Conservation (phyloP, 1,140 invertebrate species). For the Bombus polaris region DNA sequence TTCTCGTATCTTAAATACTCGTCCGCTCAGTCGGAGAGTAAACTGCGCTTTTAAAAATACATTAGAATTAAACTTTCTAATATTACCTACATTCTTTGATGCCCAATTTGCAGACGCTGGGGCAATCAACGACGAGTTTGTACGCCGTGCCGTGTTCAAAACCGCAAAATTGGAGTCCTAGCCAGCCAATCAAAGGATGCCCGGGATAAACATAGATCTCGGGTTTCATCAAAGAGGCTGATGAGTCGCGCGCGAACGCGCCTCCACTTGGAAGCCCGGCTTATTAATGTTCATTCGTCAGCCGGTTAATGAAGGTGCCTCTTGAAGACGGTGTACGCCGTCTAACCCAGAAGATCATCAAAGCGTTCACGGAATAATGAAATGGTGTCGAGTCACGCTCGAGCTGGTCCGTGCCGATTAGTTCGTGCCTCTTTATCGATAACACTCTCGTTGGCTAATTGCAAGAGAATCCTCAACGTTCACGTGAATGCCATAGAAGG, state of each 20-base stretch:
- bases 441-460: conserved; percentile 32
- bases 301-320: conserved; percentile 70
- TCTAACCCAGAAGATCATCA: conserved; percentile 55
- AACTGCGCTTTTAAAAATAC: not conserved
- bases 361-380: conserved; percentile 56
- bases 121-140: not conserved
- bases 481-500: too few species aligned
- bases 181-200: conserved; percentile 31
- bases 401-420: conserved; percentile 23
- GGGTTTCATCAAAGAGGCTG: conserved; percentile 37
- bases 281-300: conserved; percentile 71
- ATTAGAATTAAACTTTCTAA: conserved; percentile 2
- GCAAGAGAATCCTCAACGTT: not conserved
- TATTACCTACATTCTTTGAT: conserved; percentile 16
- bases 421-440: conserved; percentile 37
- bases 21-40: not conserved
- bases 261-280: conserved; percentile 7
- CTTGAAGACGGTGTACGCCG: conserved; percentile 14
- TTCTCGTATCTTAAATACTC: not conserved
- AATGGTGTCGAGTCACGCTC: conserved; percentile 26
- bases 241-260: not conserved
- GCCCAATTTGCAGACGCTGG: not conserved
- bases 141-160: not conserved
- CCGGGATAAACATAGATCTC: conserved; percentile 44
- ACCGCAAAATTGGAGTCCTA: conserved; percentile 21